Evolutionary conservation across 2,113 vertebrate genomes (phyloP), one percentile per base, ranked within the genome.

Genomic region (Uria lomvia): DNA sequence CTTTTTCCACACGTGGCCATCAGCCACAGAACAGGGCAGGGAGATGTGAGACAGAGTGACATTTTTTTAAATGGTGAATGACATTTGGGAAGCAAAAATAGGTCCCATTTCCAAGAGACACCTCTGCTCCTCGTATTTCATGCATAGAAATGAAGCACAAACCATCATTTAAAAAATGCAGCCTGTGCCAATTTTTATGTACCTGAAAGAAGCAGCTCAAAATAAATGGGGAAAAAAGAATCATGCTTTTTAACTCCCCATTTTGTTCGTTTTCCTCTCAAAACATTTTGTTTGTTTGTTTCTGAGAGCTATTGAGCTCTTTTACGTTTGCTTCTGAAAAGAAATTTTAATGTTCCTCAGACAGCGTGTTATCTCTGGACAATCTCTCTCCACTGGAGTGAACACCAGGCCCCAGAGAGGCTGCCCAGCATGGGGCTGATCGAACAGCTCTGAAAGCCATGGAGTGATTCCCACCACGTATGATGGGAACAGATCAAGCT

Each of bases 211-310:
- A 60, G 43, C 19, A 36, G 30, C 8, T 86, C 15, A 72, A 81
- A 78, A 77, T n/a, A 84, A 42, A 67, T 15, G 36, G 18, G 17
- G 2, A 6, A 56, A 60, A 66, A 27, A 3, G 38, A 12, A 11
- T 45, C 0, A 5, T 22, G 9, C 2, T 72, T 92, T 94, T 75
- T 52, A 82, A 65, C 14, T 65, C 20, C 13, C 11, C 15, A 6
- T 56, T 82, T 72, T 40, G 8, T 58, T 86, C 92, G 52, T 55
- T 96, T 95, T 88, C 88, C 6, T 72, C 71, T 52, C 32, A 88
- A 59, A 94, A 20, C 2, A 18, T 30, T 45, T 47, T 70, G 40
- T 40, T 85, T 22, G 4, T 36, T 72, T 19, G 8, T 27, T 68
- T 47, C 12, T 47, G 12, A 93, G 23, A 63, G 38, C 50, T 55